Evolutionary conservation across 2,888 invertebrate species (phyloP), one percentile per base, ranked within the genome.

Genomic region (Netelia fuscicornis): DNA sequence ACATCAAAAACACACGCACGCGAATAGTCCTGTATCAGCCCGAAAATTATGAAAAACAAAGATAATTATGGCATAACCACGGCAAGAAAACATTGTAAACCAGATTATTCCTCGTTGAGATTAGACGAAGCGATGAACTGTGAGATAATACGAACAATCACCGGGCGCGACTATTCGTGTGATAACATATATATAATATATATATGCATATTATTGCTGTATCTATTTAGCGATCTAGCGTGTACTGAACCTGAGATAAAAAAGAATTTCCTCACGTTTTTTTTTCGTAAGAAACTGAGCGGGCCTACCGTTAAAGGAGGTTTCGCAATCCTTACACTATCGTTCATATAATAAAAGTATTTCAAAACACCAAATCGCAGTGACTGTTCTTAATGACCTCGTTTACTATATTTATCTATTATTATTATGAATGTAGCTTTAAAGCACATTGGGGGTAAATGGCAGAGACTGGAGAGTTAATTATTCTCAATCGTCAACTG

Each of bases 271-370:
- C 79, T 68, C 83, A 76, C 65, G 65, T 20, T 76, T 37, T 83
- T 83, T 83, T 86, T 87, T 89, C 87, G 83, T 85, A 86, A 87
- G 85, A 71, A 84, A 86, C 87, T 83, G 75, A 78, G 87, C 87
- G 88, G 84, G 85, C 86, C 87, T 89, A 88, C 84, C 87, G 89
- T 88, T 81, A 88, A 87, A 83, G 85, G 88, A 89, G 89, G 86
- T 88, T 89, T 89, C 88, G 83, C 88, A 80, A 86, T 82, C 86
- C 86, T 90, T 90, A 89, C 78, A 85, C 90, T 91, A 90, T 90
- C 90, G 90, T 92, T 92, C 90, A 90, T 90, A 91, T 90, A 92
- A 92, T 92, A 91, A 92, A 92, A 90, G 79, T 90, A 91, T 89
- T 90, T 90, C 88, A 86, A 89, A 90, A 91, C 86, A 81, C 71